phyloP scores from a whole-genome alignment of 2,797 vertebrate species.

The Phrynocephalus forsythii region DNA sequence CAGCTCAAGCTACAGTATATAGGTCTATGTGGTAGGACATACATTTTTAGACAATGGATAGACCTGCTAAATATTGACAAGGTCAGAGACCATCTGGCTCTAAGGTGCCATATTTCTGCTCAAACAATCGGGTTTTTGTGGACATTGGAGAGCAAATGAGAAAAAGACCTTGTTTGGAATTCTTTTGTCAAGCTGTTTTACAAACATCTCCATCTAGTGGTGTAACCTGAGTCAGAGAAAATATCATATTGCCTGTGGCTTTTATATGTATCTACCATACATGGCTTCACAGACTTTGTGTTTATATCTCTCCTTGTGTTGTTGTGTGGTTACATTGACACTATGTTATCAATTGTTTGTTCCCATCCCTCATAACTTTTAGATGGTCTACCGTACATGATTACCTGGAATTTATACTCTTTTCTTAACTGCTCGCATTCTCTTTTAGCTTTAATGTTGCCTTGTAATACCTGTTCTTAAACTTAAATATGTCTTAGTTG shows the following conservation, averaged over 20 bases:
- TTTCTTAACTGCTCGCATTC: too few species aligned
- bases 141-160: background rate
- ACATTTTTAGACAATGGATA: background rate
- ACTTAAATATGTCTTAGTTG: too few species aligned
- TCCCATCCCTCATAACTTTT: too few species aligned
- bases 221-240: background rate
- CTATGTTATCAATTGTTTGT: too few species aligned
- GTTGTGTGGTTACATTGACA: too few species aligned
- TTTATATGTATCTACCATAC: too few species aligned
- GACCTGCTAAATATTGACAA: background rate
- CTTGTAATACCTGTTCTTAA: too few species aligned
- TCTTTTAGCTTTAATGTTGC: too few species aligned
- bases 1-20: background rate
- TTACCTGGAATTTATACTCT: too few species aligned
- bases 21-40: background rate
- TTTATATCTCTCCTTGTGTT: too few species aligned
- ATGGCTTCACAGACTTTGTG: too few species aligned
- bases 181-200: background rate
- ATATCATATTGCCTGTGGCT: background rate
- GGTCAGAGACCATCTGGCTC: background rate
- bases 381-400: too few species aligned
- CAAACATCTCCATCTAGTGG: constrained; percentile 37
- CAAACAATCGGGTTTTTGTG: background rate
- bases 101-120: background rate
- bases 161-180: background rate